Base-by-base conservation (phyloP, 2,888 invertebrate genomes). In the Pimpla rufipes region DNA sequence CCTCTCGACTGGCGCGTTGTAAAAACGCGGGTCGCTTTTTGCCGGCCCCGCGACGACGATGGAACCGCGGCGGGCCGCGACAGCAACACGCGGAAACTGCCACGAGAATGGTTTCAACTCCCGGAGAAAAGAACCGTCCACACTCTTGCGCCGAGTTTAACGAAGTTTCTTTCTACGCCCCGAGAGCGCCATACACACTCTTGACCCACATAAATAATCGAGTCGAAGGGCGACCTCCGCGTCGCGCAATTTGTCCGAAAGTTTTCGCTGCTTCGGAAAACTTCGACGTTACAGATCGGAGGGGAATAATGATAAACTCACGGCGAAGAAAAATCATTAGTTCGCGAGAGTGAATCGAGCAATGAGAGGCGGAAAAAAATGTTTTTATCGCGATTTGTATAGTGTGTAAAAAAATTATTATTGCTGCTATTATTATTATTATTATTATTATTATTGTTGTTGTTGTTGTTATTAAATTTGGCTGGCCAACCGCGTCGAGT, bases 141-240 rank as follows among this genome's bases (percentile, higher is more conserved):
- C 11, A 40, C 62, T 62, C 7, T 29, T 35, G 29, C 62, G n/a
- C 7, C 37, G 62, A 35, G 57, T 35, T 59, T 37, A 62, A 62
- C 62, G 18, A 62, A 62, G 62, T 37, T 40, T 7, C 35, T 37
- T 62, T 62, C 16, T 62, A 8, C 13, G 8, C 16, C 2, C 18
- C 37, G 29, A 2, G 29, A 29, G 29, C 29, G 29, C n/a, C 62
- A 16, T 16, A 40, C 37, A 16, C 37, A 35, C 18, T 62, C 40
- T 37, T 37, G 37, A 62, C 62, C 40, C 62, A 62, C 37, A 62
- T 37, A 37, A 18, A 62, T 62, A 37, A 37, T 37, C 18, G 3
- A 18, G 18, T 40, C 10, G 8, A 62, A 16, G 35, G 16, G 35
- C 35, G n/a, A 13, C n/a, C 6, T 16, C 5, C n/a, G 1, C 10